Conservation (phyloP, 1,140 invertebrate genomes). For the Bradysia coprophila region DNA sequence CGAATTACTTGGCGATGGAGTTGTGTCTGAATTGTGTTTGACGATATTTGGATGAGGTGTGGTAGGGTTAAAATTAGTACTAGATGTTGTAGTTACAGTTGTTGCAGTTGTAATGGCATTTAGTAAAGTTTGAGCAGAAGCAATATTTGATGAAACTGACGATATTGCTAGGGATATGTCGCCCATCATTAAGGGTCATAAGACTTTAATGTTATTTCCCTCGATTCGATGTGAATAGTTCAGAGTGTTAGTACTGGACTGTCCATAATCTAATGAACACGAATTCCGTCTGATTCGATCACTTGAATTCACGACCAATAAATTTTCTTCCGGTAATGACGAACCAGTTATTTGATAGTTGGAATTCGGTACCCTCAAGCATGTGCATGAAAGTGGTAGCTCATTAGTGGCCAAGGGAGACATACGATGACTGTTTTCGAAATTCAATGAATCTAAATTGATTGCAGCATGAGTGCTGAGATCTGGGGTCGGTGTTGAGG, state of each 20-base stretch:
- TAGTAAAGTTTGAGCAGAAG: background rate
- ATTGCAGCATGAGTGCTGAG: background rate
- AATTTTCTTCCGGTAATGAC: too few relatives aligned
- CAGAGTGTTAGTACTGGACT: too few relatives aligned
- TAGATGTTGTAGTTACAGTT: background rate
- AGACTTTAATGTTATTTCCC: too few relatives aligned
- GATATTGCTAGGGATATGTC: too few relatives aligned
- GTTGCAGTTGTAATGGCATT: background rate
- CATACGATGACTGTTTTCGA: conserved; percentile 5
- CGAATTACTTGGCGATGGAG: conserved; percentile 17
- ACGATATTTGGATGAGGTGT: conserved; percentile 2
- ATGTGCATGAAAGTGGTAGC: conserved; percentile 24
- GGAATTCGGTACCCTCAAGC: conserved; percentile 3
- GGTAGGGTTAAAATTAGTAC: conserved; percentile 1
- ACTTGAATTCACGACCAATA: too few relatives aligned
- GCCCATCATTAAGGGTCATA: too few relatives aligned
- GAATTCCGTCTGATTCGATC: too few relatives aligned
- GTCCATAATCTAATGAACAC: too few relatives aligned
- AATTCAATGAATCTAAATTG: background rate
- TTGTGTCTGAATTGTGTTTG: conserved; percentile 17
- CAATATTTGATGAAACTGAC: too few relatives aligned
- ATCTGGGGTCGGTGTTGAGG: conserved; percentile 11
- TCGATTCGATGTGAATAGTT: too few relatives aligned
- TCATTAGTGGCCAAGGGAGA: conserved; percentile 26
- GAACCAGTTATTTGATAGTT: too few relatives aligned